Conservation (phyloP, 2,888 invertebrate species). For the Tinea semifulvella region DNA sequence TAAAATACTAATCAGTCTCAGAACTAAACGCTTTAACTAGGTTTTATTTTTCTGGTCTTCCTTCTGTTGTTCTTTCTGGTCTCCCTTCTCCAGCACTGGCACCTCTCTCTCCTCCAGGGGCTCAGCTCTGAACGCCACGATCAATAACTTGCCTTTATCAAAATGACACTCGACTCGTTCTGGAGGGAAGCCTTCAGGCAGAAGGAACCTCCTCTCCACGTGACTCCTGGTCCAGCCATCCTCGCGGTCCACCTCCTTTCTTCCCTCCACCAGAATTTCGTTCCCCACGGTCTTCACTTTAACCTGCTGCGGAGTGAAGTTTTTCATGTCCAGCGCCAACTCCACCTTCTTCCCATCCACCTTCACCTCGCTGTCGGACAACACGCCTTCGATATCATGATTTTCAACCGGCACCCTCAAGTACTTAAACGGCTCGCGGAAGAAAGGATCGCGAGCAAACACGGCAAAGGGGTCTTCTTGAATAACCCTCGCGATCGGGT, state of each 20-base stretch:
- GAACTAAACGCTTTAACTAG: not conserved
- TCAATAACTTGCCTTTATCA: slow-evolving; percentile 77
- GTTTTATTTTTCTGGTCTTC: not conserved
- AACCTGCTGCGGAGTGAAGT: slow-evolving; percentile 82
- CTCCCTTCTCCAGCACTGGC: slow-evolving; percentile 37
- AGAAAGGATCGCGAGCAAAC: slow-evolving; percentile 47
- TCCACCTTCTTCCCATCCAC: slow-evolving; percentile 74
- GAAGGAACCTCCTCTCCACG: slow-evolving; percentile 76
- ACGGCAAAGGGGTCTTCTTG: slow-evolving; percentile 42
- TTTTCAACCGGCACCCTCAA: slow-evolving; percentile 35
- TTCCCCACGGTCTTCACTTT: slow-evolving; percentile 80
- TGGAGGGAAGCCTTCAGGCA: slow-evolving; percentile 80
- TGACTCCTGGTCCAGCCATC: slow-evolving; percentile 80
- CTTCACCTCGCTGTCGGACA: slow-evolving; percentile 64
- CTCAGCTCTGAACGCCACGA: slow-evolving; percentile 69
- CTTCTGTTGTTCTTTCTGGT: not conserved
- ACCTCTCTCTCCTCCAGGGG: slow-evolving; percentile 41
- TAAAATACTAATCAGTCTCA: slow-evolving; percentile 15
- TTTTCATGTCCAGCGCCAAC: slow-evolving; percentile 78
- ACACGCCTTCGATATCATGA: slow-evolving; percentile 48
- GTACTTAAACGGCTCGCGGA: slow-evolving; percentile 45
- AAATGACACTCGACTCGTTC: slow-evolving; percentile 77
- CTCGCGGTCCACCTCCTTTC: slow-evolving; percentile 79
- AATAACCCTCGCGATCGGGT: slow-evolving; percentile 37
- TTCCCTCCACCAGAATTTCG: slow-evolving; percentile 78